Conservation (phyloP, 2,797 vertebrate species). For the Coregonus sp. region DNA sequence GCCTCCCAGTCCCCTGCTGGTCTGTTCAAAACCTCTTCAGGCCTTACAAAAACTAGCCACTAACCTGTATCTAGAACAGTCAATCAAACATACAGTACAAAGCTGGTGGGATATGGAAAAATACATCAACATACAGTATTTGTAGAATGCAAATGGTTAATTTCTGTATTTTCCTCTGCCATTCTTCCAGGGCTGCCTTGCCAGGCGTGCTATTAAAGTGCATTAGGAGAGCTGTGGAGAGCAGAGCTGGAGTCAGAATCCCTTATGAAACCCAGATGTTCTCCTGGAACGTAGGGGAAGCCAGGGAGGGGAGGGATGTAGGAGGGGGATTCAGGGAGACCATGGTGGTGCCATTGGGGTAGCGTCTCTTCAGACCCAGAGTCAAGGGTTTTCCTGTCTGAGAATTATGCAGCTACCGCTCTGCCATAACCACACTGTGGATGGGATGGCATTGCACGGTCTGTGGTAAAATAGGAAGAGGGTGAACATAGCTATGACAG, state of each 20-base stretch:
- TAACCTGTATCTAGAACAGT: neutral
- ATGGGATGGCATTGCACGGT: neutral
- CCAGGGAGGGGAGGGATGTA: neutral
- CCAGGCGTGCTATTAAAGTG: constrained; percentile 25
- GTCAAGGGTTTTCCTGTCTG: neutral
- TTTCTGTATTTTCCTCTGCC: neutral
- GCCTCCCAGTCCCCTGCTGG: neutral
- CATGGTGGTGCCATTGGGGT: neutral
- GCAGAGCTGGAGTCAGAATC: constrained; percentile 2
- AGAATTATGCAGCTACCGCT: neutral
- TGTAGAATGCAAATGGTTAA: constrained; percentile 12
- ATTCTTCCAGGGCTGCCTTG: neutral
- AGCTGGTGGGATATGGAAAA: neutral
- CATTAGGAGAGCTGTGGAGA: constrained; percentile 32
- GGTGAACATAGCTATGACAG: neutral
- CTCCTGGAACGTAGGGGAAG: constrained; percentile 18
- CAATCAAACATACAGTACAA: neutral
- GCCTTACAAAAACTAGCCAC: neutral
- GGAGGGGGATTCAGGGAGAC: neutral
- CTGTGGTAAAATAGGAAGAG: neutral
- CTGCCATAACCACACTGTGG: neutral
- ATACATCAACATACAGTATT: neutral
- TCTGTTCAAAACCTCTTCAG: neutral
- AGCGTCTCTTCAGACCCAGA: neutral
- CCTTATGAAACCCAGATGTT: constrained; percentile 58